A percentile compares a stretch with the other conserved stretches of the same genome.
Evolutionary conservation across 2,888 invertebrate genomes (phyloP).

Genomic region (Stomorhina lunata): DNA sequence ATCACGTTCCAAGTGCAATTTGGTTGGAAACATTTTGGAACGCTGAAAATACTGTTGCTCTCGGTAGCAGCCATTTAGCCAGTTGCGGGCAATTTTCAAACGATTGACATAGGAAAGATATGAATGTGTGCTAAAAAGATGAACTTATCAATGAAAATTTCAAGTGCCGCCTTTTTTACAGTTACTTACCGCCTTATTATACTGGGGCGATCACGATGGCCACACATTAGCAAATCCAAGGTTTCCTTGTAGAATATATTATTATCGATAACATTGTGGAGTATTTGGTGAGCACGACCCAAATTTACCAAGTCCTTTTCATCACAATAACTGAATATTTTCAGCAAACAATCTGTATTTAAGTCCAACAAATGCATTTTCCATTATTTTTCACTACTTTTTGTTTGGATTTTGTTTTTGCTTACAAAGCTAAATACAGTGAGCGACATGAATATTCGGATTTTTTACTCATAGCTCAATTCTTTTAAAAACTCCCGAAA

Average conservation of each 20-base stretch:
- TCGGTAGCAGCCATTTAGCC: conserved; percentile 81
- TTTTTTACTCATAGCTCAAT: too few species aligned
- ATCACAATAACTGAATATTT: conserved; percentile 82
- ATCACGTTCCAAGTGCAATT: conserved; percentile 81
- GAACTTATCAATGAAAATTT: not conserved
- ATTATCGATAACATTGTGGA: conserved; percentile 80
- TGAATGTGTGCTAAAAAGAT: conserved; percentile 71
- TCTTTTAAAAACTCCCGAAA: too few species aligned
- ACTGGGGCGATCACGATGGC: conserved; percentile 73
- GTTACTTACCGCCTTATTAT: conserved; percentile 71
- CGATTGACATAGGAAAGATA: conserved; percentile 76
- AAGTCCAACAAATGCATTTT: conserved; percentile 68
- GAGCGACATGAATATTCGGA: too few species aligned
- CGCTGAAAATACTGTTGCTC: conserved; percentile 80
- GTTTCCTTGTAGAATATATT: conserved; percentile 76
- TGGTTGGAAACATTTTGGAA: conserved; percentile 81
- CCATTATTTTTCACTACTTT: conserved; percentile 21
- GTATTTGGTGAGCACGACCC: conserved; percentile 80
- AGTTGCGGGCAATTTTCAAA: conserved; percentile 80
- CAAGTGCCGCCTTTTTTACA: not conserved
- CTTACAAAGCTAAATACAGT: too few species aligned
- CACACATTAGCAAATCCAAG: conserved; percentile 76
- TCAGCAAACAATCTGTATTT: conserved; percentile 79
- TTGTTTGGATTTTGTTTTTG: not conserved
- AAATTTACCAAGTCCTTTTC: conserved; percentile 81